Percentiles rank a stretch among this genome's conserved stretches.
These are phyloP conservation scores for Oryzaephilus surinamensis DNA, from an alignment of 1,140 invertebrate genomes.

Conservation along the genomic window DNA sequence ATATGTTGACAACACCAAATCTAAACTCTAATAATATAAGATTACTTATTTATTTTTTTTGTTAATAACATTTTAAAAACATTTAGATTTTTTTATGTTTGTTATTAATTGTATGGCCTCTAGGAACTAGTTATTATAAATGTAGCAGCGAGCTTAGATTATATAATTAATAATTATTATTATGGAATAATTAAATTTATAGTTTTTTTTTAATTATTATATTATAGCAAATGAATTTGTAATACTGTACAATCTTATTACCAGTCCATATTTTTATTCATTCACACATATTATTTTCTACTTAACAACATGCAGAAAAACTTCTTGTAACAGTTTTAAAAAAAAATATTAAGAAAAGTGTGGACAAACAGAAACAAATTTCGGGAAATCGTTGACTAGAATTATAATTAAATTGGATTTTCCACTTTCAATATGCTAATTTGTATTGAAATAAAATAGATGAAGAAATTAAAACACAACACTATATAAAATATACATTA, in stretches of 20 bases:
- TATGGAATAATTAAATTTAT: conserved; percentile 23
- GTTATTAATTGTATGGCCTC: conserved; percentile 14
- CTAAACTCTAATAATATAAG: conserved; percentile 17
- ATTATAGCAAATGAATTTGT: conserved; percentile 21
- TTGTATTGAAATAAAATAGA: no score
- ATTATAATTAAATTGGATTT: no score
- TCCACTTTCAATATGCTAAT: no score
- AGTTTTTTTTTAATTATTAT: no score
- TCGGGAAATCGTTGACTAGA: no score
- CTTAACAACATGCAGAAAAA: conserved; percentile 2
- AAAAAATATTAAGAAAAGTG: no score
- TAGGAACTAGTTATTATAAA: conserved; percentile 27
- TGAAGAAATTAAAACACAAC: no score
- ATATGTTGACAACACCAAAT: conserved; percentile 32
- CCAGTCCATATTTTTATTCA: conserved; percentile 1
- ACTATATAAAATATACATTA: no score
- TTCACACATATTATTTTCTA: conserved; percentile 7
- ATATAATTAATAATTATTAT: conserved; percentile 8
- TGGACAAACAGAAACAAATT: no score
- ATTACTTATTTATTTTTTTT: conserved; percentile 8
- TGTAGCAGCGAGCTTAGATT: conserved; percentile 9
- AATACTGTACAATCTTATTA: conserved; percentile 24
- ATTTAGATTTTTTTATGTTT: conserved; percentile 16
- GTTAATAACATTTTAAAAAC: conserved; percentile 14
- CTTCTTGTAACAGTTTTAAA: no score